Percentiles rank a stretch among this genome's conserved stretches.
Evolutionary conservation across 2,888 invertebrate genomes (phyloP).

Genomic region (Apocheima hispidaria): DNA sequence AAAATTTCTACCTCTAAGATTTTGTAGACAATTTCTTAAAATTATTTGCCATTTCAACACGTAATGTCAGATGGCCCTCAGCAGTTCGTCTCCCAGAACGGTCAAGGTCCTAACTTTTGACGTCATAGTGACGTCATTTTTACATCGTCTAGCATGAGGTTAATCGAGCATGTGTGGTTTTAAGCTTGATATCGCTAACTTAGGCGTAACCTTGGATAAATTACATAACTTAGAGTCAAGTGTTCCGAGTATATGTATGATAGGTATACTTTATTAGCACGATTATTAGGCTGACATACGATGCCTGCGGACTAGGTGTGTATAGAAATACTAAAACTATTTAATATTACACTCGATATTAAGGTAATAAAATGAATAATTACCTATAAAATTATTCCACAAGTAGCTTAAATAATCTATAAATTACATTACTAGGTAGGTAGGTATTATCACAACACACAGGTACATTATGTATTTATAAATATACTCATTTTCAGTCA

Average conservation of each 20-base stretch:
- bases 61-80: background rate
- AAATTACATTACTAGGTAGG: too few relatives aligned
- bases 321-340: too few relatives aligned
- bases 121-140: constrained; percentile 5
- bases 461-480: too few relatives aligned
- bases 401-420: too few relatives aligned
- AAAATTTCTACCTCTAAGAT: background rate
- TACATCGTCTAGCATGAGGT: constrained; percentile 4
- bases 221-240: constrained; percentile 6
- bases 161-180: background rate
- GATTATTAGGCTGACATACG: too few relatives aligned
- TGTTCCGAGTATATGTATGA: background rate
- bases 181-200: background rate
- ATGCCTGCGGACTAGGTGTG: too few relatives aligned
- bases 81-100: constrained; percentile 6
- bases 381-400: too few relatives aligned
- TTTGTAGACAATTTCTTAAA: background rate
- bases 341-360: too few relatives aligned
- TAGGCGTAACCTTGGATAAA: background rate
- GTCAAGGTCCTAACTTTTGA: constrained; percentile 8
- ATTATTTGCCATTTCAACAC: background rate
- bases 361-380: too few relatives aligned
- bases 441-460: too few relatives aligned
- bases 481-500: too few relatives aligned
- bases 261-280: background rate